Evolutionary conservation across 1,140 invertebrate species (phyloP), one percentile per base, ranked within the genome.

Genomic region (Coptotermes formosanus): DNA sequence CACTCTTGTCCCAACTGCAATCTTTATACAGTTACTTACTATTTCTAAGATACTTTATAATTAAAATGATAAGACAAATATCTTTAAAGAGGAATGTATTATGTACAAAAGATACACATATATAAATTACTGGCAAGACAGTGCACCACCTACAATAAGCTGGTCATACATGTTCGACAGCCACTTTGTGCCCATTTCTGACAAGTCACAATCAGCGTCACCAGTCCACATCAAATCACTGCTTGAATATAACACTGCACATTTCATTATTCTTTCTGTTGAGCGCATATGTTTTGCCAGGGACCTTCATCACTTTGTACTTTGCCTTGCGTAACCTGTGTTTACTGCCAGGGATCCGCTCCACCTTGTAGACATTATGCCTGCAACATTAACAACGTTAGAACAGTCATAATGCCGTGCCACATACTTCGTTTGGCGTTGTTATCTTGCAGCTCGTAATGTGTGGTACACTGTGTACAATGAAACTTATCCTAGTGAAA

Each of bases 251-350:
- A 44, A 64, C 43, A 45, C 55, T 85, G 89, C 96, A 97, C 93
- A 96, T 95, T 89, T 96, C 94, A 89, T 95, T 96, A 89, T 97
- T 97, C 89, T 97, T 96, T 87, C 92, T 92, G 89, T 97, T 96
- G 23, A 97, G 92, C 4, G 94, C 92, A 89, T 96, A 96, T 0
- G 95, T 96, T 88, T 92, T 93, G 3, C 95, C 96, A 7, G 96
- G 93, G 21, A 94, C 88, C 64, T 89, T 88, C 44, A 90, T 89
- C 44, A 89, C 91, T 88, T 91, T 91, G 86, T 92, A 92, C 87
- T 92, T 92, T 1, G 92, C 92, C 88, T 94, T 95, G 86, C 93
- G 91, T 32, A 95, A 88, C 87, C 90, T 92, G 88, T 95, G 94
- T 87, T 95, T 94, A 87, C 93, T 95, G 14, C 93, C 94, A 3